Evolutionary conservation across 2,888 invertebrate genomes (phyloP).

Genomic region (Patella ulyssiponensis): DNA sequence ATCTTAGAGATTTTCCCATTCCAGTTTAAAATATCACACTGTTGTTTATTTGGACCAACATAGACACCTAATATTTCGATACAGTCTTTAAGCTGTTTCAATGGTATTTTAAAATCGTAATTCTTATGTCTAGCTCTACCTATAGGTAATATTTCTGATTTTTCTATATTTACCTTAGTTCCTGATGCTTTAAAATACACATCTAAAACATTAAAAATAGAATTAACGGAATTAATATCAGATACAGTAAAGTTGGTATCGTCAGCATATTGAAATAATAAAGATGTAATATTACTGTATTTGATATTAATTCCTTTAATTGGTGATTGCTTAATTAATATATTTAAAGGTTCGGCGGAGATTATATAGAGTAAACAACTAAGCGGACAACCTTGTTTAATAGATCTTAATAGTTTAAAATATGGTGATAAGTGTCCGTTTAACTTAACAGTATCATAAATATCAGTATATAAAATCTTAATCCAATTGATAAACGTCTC

Average conservation of each 20-base stretch:
- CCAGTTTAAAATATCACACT: background rate
- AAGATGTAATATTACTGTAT: slow-evolving; percentile 1
- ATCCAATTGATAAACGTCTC: slow-evolving; percentile 15
- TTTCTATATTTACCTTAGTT: background rate
- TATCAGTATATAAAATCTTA: slow-evolving; percentile 16
- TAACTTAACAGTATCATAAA: slow-evolving; percentile 38
- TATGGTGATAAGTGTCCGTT: slow-evolving; percentile 36
- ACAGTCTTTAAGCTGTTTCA: background rate
- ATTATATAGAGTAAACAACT: background rate
- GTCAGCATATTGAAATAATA: background rate
- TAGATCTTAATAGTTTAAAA: background rate
- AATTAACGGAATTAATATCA: background rate
- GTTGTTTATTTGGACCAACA: background rate
- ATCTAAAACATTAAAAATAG: background rate
- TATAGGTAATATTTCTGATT: background rate
- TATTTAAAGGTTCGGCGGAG: background rate
- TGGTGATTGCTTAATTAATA: background rate
- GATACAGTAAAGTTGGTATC: slow-evolving; percentile 1
- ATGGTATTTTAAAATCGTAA: background rate
- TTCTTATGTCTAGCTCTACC: background rate
- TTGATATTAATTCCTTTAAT: background rate
- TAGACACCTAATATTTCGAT: background rate
- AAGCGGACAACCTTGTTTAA: background rate
- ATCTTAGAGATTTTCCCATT: background rate
- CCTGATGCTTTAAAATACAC: background rate